Evolutionary conservation across 2,888 invertebrate genomes (phyloP).

Genomic region (Pimpla rufipes): DNA sequence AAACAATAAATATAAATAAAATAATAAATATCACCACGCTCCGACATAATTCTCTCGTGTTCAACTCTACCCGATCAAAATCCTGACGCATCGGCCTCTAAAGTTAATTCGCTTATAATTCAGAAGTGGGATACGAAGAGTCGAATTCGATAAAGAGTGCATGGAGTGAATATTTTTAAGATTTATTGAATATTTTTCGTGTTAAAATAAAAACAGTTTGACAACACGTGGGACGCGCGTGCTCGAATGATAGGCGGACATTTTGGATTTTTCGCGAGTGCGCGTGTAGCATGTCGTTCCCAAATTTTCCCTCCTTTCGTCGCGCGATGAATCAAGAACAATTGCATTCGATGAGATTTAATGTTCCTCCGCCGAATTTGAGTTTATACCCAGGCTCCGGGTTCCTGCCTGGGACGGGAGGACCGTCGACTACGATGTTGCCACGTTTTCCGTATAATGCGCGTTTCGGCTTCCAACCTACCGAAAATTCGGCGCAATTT

Average conservation of each 20-base stretch:
- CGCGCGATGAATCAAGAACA: background rate
- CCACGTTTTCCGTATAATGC: no score
- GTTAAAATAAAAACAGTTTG: no score
- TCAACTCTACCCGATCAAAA: no score
- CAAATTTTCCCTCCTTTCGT: background rate
- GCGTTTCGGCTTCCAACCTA: no score
- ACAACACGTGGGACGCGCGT: background rate
- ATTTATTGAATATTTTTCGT: no score
- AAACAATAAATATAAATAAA: no score
- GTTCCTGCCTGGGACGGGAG: no score
- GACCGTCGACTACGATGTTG: no score
- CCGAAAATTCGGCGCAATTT: background rate
- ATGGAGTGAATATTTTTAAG: background rate
- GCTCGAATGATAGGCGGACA: background rate
- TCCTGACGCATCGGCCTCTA: background rate
- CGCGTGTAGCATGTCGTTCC: background rate
- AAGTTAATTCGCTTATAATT: background rate
- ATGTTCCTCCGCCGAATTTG: background rate
- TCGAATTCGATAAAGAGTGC: background rate
- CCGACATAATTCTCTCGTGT: no score
- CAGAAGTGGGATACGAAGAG: conserved; percentile 1
- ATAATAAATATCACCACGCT: no score
- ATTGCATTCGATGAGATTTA: background rate
- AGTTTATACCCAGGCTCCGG: background rate
- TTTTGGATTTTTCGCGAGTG: background rate